These are phyloP conservation scores for Papilio protenor DNA, from an alignment of 2,888 invertebrate genomes.

Conservation along the genomic window DNA sequence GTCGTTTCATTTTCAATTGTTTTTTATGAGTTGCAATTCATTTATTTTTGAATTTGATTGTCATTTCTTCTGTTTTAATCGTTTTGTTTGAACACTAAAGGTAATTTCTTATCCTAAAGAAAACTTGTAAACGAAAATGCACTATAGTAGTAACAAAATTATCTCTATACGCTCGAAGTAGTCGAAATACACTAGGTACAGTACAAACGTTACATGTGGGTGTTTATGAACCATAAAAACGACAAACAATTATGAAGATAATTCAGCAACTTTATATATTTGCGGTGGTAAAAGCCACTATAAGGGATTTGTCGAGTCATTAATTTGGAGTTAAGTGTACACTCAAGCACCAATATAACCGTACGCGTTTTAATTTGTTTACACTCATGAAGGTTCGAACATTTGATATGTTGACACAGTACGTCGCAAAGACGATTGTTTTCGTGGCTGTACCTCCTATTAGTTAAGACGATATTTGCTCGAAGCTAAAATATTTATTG, in stretches of 20 bases:
- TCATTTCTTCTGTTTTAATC: background rate
- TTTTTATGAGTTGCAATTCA: background rate
- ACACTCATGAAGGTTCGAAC: conserved; percentile 54
- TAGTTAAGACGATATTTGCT: conserved; percentile 72
- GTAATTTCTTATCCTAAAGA: too few relatives aligned
- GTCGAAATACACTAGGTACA: too few relatives aligned
- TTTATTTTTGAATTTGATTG: background rate
- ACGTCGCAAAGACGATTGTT: conserved; percentile 70
- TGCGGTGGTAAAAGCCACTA: conserved; percentile 35
- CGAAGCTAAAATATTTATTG: conserved; percentile 75
- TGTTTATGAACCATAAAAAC: background rate
- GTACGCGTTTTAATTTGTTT: conserved; percentile 45
- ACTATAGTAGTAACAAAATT: too few relatives aligned
- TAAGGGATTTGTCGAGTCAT: conserved; percentile 42
- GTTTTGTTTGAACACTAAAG: too few relatives aligned
- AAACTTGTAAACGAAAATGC: too few relatives aligned
- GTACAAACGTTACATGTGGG: background rate
- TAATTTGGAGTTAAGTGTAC: conserved; percentile 38
- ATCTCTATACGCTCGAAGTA: too few relatives aligned
- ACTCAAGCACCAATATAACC: conserved; percentile 43
- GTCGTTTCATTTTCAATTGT: conserved; percentile 55
- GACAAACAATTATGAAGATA: conserved; percentile 10
- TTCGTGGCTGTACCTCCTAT: conserved; percentile 73
- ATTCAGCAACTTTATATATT: conserved; percentile 31
- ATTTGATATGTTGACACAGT: conserved; percentile 64